Base-by-base conservation (phyloP, 1,140 invertebrate species). In the Semibalanus balanoides region DNA sequence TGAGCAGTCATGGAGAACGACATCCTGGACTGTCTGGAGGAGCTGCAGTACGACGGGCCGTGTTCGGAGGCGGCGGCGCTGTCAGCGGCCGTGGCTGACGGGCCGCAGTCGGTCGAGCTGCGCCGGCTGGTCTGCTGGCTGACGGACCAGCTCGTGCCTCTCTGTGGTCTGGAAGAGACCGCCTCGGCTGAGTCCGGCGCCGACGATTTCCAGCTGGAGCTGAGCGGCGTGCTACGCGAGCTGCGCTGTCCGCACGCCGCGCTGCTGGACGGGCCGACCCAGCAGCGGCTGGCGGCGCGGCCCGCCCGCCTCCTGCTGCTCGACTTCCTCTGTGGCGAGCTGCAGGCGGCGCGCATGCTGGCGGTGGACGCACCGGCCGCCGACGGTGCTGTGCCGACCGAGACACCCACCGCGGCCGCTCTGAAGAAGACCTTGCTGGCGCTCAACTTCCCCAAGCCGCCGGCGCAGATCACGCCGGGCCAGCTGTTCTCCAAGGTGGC, bases 401-500 rank as follows among this genome's bases (percentile, higher is more conserved):
- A 96, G 86, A 92, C 90, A 81, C 87, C 89, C 73, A 90, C 91
- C 70, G 93, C 93, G 14, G 88, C 87, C 78, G 86, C 90, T 81
- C 83, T 97, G 77, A 90, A 91, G 82, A 86, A 89, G 72, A 90
- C 96, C 80, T 81, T 94, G 19, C 88, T 91, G 77, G 87, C 89
- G 29, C 84, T 97, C 27, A 89, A 90, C 73, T 90, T 96, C 82
- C 89, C 91, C 35, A 95, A 94, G 82, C 92, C 95, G 74, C 94
- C 94, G 19, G 87, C 90, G 19, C 90, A 92, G 82, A 91, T 97
- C 71, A 90, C 90, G 22, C 79, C 90, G 0, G 87, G 88, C 74
- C 85, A 89, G 80, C 83, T 97, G 5, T 96, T 96, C 82, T 86
- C 87, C 64, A 95, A 92, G 86, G 79, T 97, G 0, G 87, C 89